Evolutionary conservation across 2,113 vertebrate genomes (phyloP).

Genomic region (Pipra filicauda): DNA sequence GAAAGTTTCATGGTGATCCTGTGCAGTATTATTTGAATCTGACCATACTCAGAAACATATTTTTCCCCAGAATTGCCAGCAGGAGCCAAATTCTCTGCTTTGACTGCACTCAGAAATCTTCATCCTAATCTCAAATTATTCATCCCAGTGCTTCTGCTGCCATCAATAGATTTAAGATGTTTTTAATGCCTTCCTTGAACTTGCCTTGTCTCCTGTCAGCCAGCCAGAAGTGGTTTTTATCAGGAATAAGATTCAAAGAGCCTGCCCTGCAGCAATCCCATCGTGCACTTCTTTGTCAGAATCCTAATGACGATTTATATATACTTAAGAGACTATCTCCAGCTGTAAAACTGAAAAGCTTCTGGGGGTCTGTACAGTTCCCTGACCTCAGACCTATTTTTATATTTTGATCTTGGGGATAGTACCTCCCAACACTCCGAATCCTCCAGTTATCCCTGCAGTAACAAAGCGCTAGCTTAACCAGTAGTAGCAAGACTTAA

Average conservation of each 20-base stretch:
- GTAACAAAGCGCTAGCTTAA: constrained; percentile 77
- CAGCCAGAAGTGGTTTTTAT: constrained; percentile 78
- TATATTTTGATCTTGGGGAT: constrained; percentile 83
- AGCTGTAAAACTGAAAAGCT: constrained; percentile 79
- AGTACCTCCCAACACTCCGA: constrained; percentile 73
- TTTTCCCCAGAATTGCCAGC: constrained; percentile 19
- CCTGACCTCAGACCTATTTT: constrained; percentile 81
- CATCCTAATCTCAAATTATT: constrained; percentile 71
- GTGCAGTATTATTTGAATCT: constrained; percentile 20
- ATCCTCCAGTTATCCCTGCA: constrained; percentile 75
- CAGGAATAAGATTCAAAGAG: constrained; percentile 80
- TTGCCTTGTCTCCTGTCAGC: constrained; percentile 78
- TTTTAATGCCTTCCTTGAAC: constrained; percentile 78
- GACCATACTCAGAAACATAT: constrained; percentile 9
- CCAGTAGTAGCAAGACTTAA: constrained; percentile 75
- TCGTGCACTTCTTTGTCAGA: constrained; percentile 79
- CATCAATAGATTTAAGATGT: constrained; percentile 75
- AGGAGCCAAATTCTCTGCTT: constrained; percentile 30
- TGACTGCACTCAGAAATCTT: constrained; percentile 53
- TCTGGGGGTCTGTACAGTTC: constrained; percentile 75
- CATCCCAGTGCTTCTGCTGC: constrained; percentile 69
- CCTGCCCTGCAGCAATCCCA: constrained; percentile 82
- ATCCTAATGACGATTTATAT: constrained; percentile 83
- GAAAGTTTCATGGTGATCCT: not conserved
- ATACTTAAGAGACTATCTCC: constrained; percentile 82